Evolutionary conservation across 2,888 invertebrate species (phyloP).

Genomic region (Chymomyza caudatula): DNA sequence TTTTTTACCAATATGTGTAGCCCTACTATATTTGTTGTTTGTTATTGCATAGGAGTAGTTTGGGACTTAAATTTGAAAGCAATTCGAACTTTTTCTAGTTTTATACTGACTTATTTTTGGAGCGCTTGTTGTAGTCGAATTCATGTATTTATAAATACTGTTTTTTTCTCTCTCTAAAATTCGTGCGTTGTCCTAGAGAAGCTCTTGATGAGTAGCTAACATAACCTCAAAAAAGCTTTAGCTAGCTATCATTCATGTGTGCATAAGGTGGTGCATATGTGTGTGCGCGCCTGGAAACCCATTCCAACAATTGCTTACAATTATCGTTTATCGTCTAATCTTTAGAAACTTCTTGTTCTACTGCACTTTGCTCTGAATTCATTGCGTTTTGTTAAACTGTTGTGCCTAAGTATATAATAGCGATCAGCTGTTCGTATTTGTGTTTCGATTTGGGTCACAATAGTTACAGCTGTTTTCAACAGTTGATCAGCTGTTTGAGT

Average conservation of each 20-base stretch:
- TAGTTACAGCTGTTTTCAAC: too few relatives aligned
- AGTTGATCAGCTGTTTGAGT: background rate
- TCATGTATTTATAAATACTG: too few relatives aligned
- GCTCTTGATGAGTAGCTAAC: background rate
- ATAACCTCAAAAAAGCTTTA: slow-evolving; percentile 14
- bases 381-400: too few relatives aligned
- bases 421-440: too few relatives aligned
- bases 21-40: background rate
- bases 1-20: slow-evolving; percentile 1
- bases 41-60: background rate
- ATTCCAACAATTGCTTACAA: slow-evolving; percentile 28
- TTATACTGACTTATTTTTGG: too few relatives aligned
- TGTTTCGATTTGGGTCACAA: too few relatives aligned
- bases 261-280: background rate
- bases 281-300: slow-evolving; percentile 53
- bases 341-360: background rate
- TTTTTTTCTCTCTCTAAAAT: background rate
- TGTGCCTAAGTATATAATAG: background rate
- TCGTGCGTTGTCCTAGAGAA: background rate
- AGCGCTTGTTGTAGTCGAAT: too few relatives aligned
- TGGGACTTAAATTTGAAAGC: background rate
- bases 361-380: background rate
- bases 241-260: background rate
- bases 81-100: too few relatives aligned
- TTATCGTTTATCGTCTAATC: background rate